Evolutionary conservation across 1,140 invertebrate species (phyloP).

Genomic region (Plectus sambesii): DNA sequence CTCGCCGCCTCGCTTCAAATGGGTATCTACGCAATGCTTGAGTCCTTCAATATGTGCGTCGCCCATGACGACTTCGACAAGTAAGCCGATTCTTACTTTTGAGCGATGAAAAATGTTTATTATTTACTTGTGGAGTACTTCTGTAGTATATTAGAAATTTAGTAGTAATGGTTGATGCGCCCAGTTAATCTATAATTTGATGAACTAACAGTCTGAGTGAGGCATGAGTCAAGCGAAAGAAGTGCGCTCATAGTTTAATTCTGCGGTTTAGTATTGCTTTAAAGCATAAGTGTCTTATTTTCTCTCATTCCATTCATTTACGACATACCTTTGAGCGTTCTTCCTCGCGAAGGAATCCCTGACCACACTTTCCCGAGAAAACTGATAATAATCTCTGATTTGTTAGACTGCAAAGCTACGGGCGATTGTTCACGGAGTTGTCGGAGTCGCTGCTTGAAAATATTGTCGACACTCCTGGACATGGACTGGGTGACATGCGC

Average conservation of each 20-base stretch:
- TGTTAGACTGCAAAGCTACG: slow-evolving; percentile 71
- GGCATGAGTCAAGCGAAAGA: too few relatives aligned
- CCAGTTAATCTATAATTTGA: too few relatives aligned
- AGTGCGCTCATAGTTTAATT: too few relatives aligned
- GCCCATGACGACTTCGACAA: slow-evolving; percentile 78
- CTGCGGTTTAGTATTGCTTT: too few relatives aligned
- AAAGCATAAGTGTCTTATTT: too few relatives aligned
- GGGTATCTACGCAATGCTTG: slow-evolving; percentile 65
- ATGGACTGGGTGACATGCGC: slow-evolving; percentile 61
- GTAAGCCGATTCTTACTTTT: slow-evolving; percentile 42
- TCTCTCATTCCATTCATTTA: too few relatives aligned
- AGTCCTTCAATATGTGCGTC: slow-evolving; percentile 77
- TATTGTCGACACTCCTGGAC: slow-evolving; percentile 56
- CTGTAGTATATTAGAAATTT: too few relatives aligned
- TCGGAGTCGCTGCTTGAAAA: slow-evolving; percentile 76
- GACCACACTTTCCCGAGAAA: background rate
- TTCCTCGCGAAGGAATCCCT: slow-evolving; percentile 22
- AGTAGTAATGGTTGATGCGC: too few relatives aligned
- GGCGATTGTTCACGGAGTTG: slow-evolving; percentile 84
- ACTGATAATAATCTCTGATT: slow-evolving; percentile 29
- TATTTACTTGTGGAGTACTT: slow-evolving; percentile 13
- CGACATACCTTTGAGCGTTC: too few relatives aligned
- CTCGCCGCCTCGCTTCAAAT: slow-evolving; percentile 69
- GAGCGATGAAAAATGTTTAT: slow-evolving; percentile 15
- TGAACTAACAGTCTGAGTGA: too few relatives aligned